These are phyloP conservation scores for Psilopsiagon aymara DNA, from an alignment of 2,113 vertebrate genomes.

Conservation along the genomic window DNA sequence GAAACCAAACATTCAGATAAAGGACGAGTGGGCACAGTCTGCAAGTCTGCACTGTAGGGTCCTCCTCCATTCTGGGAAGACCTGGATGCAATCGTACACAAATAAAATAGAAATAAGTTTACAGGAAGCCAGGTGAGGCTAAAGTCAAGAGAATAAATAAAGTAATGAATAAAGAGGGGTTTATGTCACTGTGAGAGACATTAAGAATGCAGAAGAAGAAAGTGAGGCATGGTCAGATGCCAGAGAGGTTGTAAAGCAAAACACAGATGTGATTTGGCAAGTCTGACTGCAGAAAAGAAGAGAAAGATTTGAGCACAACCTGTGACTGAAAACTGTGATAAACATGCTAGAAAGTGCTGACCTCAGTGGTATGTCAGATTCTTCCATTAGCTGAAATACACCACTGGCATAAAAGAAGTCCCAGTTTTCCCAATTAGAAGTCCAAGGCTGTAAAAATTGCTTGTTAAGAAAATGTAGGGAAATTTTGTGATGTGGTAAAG, in stretches of 20 bases:
- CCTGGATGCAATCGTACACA: rapidly evolving
- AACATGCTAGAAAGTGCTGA: constrained; percentile 28
- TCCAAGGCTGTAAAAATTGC: constrained; percentile 21
- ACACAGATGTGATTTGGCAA: not conserved
- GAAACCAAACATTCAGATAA: not conserved
- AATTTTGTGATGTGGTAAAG: not conserved
- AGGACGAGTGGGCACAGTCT: not conserved
- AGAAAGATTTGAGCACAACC: not conserved
- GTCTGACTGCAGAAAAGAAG: not conserved
- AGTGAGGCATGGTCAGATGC: not conserved
- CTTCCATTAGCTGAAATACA: constrained; percentile 50
- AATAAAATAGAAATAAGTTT: not conserved
- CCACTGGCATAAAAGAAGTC: constrained; percentile 16
- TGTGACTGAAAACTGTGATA: not conserved
- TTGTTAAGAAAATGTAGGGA: not conserved
- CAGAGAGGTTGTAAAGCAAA: not conserved
- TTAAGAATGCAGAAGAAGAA: not conserved
- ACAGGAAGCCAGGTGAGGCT: not conserved
- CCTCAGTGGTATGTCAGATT: constrained; percentile 15
- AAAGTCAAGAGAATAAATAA: not conserved
- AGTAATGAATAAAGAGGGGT: not conserved
- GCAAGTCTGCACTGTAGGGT: rapidly evolving
- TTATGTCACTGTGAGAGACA: not conserved
- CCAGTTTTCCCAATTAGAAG: constrained; percentile 52
- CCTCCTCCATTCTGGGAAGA: not conserved